These are phyloP conservation scores for Holocentrus rufus DNA, from an alignment of 2,797 vertebrate genomes.

Conservation along the genomic window DNA sequence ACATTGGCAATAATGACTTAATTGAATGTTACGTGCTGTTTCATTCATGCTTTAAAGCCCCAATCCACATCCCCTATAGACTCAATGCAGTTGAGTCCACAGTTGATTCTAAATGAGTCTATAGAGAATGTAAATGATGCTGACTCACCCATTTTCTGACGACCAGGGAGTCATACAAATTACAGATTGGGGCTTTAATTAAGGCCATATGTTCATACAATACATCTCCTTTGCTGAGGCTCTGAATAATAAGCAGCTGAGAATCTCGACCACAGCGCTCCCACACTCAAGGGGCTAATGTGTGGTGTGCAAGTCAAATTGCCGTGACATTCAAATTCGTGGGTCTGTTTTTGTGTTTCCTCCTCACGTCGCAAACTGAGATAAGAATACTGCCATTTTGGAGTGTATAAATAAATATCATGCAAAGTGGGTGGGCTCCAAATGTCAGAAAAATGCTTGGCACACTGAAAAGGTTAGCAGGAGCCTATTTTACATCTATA, in stretches of 20 bases:
- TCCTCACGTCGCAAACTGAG: slow-evolving; percentile 11
- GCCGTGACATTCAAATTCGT: slow-evolving; percentile 33
- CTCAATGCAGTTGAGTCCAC: no score
- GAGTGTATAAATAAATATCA: slow-evolving; percentile 30
- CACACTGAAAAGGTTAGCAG: slow-evolving; percentile 35
- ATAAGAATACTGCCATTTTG: slow-evolving; percentile 24
- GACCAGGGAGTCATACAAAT: no score
- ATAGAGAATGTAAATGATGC: no score
- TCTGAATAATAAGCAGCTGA: slow-evolving; percentile 6
- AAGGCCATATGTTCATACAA: not conserved
- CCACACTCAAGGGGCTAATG: not conserved
- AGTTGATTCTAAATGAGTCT: no score
- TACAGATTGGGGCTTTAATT: no score
- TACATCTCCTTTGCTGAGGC: not conserved
- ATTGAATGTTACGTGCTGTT: no score
- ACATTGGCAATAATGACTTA: no score
- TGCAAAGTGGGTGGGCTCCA: slow-evolving; percentile 28
- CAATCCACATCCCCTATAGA: no score
- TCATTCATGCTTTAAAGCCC: no score
- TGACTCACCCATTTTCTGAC: no score
- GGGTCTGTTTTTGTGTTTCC: slow-evolving; percentile 14
- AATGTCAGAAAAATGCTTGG: slow-evolving; percentile 42
- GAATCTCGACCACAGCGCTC: not conserved
- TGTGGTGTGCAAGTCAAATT: slow-evolving; percentile 24
- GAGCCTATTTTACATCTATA: slow-evolving; percentile 6